Conservation (phyloP, 2,797 vertebrate genomes). For the Oceanodroma leucorhoa region DNA sequence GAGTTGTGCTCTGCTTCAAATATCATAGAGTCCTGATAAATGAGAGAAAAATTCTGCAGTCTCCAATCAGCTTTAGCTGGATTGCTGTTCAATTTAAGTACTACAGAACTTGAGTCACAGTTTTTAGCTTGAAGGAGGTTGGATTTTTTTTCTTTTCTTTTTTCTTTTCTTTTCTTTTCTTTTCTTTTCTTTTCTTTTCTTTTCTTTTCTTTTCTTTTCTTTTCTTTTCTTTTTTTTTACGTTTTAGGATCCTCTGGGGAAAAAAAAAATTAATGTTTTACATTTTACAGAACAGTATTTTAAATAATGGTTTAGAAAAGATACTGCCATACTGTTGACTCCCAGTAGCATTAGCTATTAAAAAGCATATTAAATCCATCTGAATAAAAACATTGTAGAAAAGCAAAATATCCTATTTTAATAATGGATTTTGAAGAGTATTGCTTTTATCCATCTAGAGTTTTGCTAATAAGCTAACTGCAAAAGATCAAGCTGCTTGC, state of each 20-base stretch:
- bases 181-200: background rate
- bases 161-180: background rate
- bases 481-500: constrained; percentile 31
- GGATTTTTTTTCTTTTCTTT: background rate
- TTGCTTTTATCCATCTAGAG: constrained; percentile 40
- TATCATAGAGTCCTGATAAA: background rate
- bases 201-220: too few species aligned
- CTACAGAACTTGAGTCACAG: background rate
- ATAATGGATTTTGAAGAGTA: constrained; percentile 30
- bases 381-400: constrained; percentile 14
- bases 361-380: constrained; percentile 37
- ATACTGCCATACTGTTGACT: constrained; percentile 17
- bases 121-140: constrained; percentile 39
- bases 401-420: constrained; percentile 44
- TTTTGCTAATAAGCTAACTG: constrained; percentile 40
- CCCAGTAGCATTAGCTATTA: constrained; percentile 31
- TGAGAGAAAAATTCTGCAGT: constrained; percentile 5
- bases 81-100: background rate
- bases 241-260: background rate
- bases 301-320: constrained; percentile 57
- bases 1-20: constrained; percentile 15
- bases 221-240: background rate
- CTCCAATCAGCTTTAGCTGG: constrained; percentile 2
- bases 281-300: constrained; percentile 31
- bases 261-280: constrained; percentile 18